Base-by-base conservation (phyloP, 2,113 vertebrate genomes). In the Cephalopholis sonnerati region DNA sequence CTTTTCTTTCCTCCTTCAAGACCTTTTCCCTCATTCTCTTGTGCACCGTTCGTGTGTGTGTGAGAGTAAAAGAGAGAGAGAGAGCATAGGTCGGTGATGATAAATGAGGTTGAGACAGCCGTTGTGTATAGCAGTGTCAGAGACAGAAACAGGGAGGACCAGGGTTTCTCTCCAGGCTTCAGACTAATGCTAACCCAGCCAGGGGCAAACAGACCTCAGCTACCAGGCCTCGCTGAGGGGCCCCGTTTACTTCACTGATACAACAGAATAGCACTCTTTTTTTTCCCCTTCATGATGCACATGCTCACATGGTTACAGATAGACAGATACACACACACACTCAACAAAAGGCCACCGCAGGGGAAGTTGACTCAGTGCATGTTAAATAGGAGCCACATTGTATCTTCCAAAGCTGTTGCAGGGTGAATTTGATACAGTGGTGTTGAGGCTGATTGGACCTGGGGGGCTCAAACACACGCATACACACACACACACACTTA, bases 361-460 rank as follows among this genome's bases (percentile, higher is more conserved):
- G 88, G 91, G 90, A 92, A 93, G 94, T 83, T 75, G 89, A 89
- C 80, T 87, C 65, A 58, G 78, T 93, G 92, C 86, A 95, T 95
- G 83, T 67, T 92, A 94, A 95, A 96, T 89, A 95, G 93, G 91
- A 86, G 54, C 82, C 76, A 74, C 83, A 94, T 90, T 94, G 92
- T 93, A 62, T 81, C 64, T 63, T 82, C 41, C 61, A 81, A 75
- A 77, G 82, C 78, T 82, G 74, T 74, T 77, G 83, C 68, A 86
- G 86, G 59, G 41, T 64, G 63, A 88, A 90, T 87, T 87, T 57
- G 84, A 92, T 87, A 87, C 78, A 88, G 61, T 77, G 82, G 50
- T 79, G 81, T 74, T 74, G 39, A 62, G 62, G 74, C 53, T 70
- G 74, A 87, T 71, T 65, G 67, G 68, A 75, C 71, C 32, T 79